These are phyloP conservation scores for Sus cebifrons DNA, from an alignment of 2,797 vertebrate genomes.

Conservation along the genomic window DNA sequence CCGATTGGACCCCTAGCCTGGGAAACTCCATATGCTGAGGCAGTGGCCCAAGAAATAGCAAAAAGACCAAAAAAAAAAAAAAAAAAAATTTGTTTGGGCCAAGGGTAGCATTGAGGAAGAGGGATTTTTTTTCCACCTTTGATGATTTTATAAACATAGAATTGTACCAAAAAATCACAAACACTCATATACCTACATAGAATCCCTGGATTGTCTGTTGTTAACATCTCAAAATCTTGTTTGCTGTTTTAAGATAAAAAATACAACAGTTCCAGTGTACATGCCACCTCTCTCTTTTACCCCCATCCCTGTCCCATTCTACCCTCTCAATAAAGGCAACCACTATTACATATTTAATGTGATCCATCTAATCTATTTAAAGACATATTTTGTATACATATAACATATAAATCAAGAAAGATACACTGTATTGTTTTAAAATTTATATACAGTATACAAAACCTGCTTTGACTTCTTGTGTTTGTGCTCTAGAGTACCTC, in stretches of 20 bases:
- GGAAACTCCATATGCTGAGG: too few relatives aligned
- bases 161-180: not conserved
- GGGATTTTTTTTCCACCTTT: not conserved
- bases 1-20: too few relatives aligned
- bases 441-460: slow-evolving; percentile 5
- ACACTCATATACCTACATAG: not conserved
- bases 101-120: not conserved
- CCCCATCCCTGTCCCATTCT: not conserved
- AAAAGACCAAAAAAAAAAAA: too few relatives aligned
- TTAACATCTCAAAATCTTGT: not conserved
- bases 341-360: not conserved
- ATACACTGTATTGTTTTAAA: not conserved
- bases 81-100: not conserved
- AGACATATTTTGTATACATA: not conserved
- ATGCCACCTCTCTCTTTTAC: not conserved
- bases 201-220: not conserved
- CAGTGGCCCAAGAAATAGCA: too few relatives aligned
- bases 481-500: not conserved
- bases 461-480: not conserved
- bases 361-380: not conserved
- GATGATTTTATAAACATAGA: slow-evolving; percentile 21
- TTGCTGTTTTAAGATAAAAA: slow-evolving; percentile 60
- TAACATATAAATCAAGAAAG: not conserved
- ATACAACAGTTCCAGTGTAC: not conserved
- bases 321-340: not conserved